These are phyloP conservation scores for Corbicula japonica DNA, from an alignment of 2,888 invertebrate genomes.

Conservation along the genomic window DNA sequence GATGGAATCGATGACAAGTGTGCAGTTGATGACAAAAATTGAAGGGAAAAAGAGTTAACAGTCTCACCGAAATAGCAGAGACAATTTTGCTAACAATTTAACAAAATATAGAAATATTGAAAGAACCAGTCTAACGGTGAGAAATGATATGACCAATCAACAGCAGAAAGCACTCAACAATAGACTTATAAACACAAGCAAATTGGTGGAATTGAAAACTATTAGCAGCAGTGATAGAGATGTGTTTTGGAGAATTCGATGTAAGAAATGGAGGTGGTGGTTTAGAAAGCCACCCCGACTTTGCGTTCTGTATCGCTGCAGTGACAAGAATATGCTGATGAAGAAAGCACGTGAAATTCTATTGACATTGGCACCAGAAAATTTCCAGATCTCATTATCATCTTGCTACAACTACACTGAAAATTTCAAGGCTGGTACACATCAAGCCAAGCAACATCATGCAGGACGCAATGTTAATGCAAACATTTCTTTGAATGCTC, in stretches of 20 bases:
- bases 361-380: not conserved
- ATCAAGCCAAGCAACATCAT: constrained; percentile 10
- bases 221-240: constrained; percentile 7
- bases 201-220: not conserved
- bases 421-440: not conserved
- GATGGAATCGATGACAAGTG: too few species aligned
- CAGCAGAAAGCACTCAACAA: not conserved
- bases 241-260: not conserved
- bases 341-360: not conserved
- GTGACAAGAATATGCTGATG: not conserved
- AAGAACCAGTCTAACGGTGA: too few species aligned
- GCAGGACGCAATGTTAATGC: constrained; percentile 14
- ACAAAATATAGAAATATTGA: too few species aligned
- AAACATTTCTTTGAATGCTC: constrained; percentile 3
- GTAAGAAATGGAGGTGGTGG: not conserved
- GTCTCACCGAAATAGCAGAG: too few species aligned
- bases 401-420: constrained; percentile 5
- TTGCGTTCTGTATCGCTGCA: not conserved
- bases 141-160: not conserved
- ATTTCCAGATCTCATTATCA: not conserved
- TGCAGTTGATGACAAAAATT: too few species aligned
- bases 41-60: too few species aligned
- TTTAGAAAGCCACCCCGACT: not conserved
- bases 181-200: not conserved
- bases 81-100: too few species aligned